These are phyloP conservation scores for Diogma glabrata DNA, from an alignment of 2,888 invertebrate species.

Conservation along the genomic window DNA sequence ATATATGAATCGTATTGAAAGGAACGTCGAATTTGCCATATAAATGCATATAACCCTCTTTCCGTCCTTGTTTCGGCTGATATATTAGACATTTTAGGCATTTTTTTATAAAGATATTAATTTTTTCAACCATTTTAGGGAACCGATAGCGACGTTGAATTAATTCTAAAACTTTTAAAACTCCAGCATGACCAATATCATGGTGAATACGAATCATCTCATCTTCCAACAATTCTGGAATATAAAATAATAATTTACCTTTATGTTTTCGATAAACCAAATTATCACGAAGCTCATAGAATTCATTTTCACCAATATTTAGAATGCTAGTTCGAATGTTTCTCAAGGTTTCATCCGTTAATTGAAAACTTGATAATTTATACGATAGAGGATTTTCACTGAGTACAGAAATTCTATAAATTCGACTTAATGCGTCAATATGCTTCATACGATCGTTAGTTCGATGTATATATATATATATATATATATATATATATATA, in stretches of 20 bases:
- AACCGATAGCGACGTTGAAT: constrained; percentile 29
- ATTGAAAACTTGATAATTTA: neutral
- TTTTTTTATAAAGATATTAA: constrained; percentile 28
- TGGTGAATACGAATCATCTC: constrained; percentile 14
- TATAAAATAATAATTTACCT: constrained; percentile 12
- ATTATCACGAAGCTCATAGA: neutral
- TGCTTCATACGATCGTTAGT: too few species aligned
- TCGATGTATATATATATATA: too few species aligned
- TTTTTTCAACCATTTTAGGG: constrained; percentile 26
- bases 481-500: too few species aligned
- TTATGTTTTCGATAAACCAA: neutral
- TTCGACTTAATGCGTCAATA: too few species aligned
- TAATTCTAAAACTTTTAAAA: constrained; percentile 12
- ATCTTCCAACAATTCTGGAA: constrained; percentile 14
- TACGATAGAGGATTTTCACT: too few species aligned
- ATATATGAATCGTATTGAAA: constrained; percentile 33
- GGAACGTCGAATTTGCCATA: constrained; percentile 30
- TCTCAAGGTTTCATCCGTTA: neutral
- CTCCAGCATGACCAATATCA: constrained; percentile 16
- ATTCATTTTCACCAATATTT: neutral
- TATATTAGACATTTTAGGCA: constrained; percentile 30
- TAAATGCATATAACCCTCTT: constrained; percentile 28
- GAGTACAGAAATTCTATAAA: too few species aligned
- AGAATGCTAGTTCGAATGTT: too few species aligned
- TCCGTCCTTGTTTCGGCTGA: constrained; percentile 23